Conservation (phyloP, 2,888 invertebrate genomes). For the Sarcophaga caerulescens region DNA sequence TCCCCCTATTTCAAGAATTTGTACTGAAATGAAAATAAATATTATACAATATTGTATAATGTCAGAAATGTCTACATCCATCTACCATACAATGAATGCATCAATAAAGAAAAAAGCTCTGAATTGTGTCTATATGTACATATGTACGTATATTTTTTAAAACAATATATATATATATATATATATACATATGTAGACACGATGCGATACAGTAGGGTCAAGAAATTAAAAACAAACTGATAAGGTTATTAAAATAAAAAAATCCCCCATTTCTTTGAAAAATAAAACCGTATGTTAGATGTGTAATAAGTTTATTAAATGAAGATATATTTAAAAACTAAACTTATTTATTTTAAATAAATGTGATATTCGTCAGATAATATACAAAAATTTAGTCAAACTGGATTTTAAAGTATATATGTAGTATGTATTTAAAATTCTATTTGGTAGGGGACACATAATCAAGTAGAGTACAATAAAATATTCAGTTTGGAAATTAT, state of each 20-base stretch:
- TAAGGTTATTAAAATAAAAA: conserved; percentile 10
- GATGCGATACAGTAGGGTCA: not conserved
- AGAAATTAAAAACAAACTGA: conserved; percentile 15
- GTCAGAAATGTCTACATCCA: no score
- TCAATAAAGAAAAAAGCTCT: conserved; percentile 18
- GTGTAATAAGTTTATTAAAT: not conserved
- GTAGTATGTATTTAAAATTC: no score
- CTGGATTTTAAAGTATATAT: no score
- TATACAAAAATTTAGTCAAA: no score
- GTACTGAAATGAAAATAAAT: no score
- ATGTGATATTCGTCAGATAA: no score
- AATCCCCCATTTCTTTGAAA: conserved; percentile 1
- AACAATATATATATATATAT: not conserved
- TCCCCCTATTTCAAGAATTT: conserved; percentile 13
- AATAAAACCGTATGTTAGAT: not conserved
- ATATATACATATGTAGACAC: no score
- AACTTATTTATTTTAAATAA: no score
- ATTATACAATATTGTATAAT: no score
- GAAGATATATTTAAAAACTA: not conserved
- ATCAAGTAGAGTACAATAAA: no score
- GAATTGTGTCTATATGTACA: not conserved
- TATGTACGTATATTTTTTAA: not conserved
- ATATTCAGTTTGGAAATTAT: not conserved
- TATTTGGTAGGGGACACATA: no score
- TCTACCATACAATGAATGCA: not conserved